Evolutionary conservation across 2,888 invertebrate species (phyloP).

Genomic region (Argyra leucocephala): DNA sequence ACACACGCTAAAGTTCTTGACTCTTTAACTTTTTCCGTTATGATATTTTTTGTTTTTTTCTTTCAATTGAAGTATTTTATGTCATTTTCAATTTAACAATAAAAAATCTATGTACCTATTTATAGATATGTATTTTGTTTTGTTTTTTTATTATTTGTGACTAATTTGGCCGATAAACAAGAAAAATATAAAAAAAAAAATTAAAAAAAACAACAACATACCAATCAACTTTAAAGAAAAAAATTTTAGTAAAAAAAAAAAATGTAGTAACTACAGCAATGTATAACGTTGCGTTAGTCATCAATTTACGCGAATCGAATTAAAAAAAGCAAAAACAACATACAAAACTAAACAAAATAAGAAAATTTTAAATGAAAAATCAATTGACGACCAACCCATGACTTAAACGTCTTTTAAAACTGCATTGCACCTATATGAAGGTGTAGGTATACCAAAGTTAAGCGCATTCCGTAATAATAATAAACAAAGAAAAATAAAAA

Average conservation of each 20-base stretch:
- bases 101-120: too few relatives aligned
- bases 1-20: too few relatives aligned
- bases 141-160: too few relatives aligned
- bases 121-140: too few relatives aligned
- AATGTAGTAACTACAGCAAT: too few relatives aligned
- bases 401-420: background rate
- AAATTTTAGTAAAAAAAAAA: too few relatives aligned
- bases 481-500: background rate
- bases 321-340: background rate
- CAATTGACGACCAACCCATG: conserved; percentile 6
- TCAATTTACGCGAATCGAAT: background rate
- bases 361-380: background rate
- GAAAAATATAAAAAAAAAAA: background rate
- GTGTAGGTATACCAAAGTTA: background rate
- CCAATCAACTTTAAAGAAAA: background rate
- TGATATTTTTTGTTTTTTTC: background rate
- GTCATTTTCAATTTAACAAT: conserved; percentile 2
- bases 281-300: background rate
- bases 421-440: background rate
- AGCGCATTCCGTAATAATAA: background rate
- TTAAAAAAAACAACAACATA: background rate
- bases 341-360: background rate
- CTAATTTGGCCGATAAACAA: conserved; percentile 1
- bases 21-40: background rate
- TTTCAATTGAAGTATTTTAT: background rate